phyloP scores from a whole-genome alignment of 2,113 vertebrate genomes.

The Ceyx melanurus region DNA sequence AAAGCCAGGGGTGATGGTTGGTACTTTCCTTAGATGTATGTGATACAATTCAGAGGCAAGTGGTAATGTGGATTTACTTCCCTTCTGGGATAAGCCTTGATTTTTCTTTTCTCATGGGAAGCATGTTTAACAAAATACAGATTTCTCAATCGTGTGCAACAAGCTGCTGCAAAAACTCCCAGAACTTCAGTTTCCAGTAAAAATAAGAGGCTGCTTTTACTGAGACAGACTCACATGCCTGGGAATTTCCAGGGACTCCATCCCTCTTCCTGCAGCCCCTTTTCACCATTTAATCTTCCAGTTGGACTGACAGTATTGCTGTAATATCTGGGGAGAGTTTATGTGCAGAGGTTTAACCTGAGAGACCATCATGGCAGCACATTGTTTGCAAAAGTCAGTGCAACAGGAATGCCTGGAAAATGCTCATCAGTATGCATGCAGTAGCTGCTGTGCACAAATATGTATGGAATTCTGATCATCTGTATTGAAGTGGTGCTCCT shows the following conservation, averaged over 20 bases:
- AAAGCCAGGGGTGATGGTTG: not conserved
- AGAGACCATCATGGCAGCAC: not conserved
- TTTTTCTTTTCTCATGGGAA: not conserved
- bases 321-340: not conserved
- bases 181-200: not conserved
- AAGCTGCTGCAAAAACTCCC: not conserved
- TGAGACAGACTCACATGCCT: not conserved
- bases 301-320: not conserved
- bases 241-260: not conserved
- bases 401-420: not conserved
- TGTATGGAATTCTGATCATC: slow-evolving; percentile 55
- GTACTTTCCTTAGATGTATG: not conserved
- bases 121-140: not conserved
- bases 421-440: slow-evolving; percentile 46
- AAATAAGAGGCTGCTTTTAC: not conserved
- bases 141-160: not conserved
- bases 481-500: slow-evolving; percentile 45
- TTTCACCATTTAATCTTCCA: not conserved
- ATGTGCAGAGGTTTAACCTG: not conserved
- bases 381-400: not conserved
- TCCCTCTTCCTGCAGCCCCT: not conserved
- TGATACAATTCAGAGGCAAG: not conserved
- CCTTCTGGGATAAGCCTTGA: not conserved
- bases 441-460: slow-evolving; percentile 46
- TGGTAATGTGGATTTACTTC: not conserved